Evolutionary conservation across 2,888 invertebrate genomes (phyloP).

Genomic region (Fissipunctia ypsillon): DNA sequence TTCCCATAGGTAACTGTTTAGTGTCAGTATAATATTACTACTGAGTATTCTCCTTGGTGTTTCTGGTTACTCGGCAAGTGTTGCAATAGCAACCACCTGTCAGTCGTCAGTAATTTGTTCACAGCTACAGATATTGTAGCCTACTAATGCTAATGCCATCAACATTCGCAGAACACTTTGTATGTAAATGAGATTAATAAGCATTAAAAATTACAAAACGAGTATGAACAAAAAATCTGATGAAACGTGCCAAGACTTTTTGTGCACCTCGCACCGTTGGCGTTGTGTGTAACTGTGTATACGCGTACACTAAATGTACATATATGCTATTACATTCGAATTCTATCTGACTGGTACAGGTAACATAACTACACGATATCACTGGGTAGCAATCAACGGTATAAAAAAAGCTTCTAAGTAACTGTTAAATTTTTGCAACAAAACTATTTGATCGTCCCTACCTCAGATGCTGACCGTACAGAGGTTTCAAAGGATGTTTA

Average conservation of each 20-base stretch:
- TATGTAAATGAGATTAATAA: constrained; percentile 85
- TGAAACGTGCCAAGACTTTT: constrained; percentile 74
- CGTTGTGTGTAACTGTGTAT: constrained; percentile 45
- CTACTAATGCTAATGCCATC: constrained; percentile 76
- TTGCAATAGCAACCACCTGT: constrained; percentile 63
- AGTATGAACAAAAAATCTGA: constrained; percentile 66
- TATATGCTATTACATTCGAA: constrained; percentile 9
- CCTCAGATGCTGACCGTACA: neutral
- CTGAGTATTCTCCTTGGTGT: constrained; percentile 32
- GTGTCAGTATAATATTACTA: constrained; percentile 31
- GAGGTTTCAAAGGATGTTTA: neutral
- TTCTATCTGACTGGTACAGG: constrained; percentile 24
- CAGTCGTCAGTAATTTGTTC: constrained; percentile 63
- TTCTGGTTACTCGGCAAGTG: constrained; percentile 40
- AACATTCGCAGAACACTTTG: constrained; percentile 84
- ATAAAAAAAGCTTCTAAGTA: constrained; percentile 20
- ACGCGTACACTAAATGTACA: constrained; percentile 12
- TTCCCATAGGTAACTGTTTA: constrained; percentile 11
- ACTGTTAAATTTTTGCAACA: constrained; percentile 20
- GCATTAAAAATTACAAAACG: constrained; percentile 75
- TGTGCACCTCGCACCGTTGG: constrained; percentile 57
- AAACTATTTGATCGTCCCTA: neutral
- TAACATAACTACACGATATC: constrained; percentile 7
- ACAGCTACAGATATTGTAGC: constrained; percentile 62
- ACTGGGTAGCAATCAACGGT: constrained; percentile 14